Percentiles rank a stretch among this genome's conserved stretches.
These are phyloP conservation scores for Teleogryllus oceanicus DNA, from an alignment of 2,888 invertebrate genomes.

Conservation along the genomic window DNA sequence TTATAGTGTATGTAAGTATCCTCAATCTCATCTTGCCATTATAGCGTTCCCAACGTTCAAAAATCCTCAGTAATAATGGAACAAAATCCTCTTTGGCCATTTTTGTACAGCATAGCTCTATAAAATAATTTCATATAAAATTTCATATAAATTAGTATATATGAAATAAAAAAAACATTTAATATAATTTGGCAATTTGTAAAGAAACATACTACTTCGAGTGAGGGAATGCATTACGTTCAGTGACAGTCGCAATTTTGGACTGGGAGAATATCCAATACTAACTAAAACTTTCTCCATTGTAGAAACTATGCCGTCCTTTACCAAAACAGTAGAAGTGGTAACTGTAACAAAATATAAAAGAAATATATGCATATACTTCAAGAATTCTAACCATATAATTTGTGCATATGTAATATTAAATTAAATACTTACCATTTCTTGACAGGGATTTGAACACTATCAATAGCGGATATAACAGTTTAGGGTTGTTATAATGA, in stretches of 20 bases:
- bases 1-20: conserved; percentile 58
- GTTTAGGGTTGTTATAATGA: conserved; percentile 58
- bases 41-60: conserved; percentile 63
- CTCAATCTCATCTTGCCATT: conserved; percentile 61
- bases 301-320: conserved; percentile 58
- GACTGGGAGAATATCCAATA: conserved; percentile 59
- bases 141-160: not conserved
- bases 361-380: too few species aligned
- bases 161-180: not conserved
- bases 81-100: conserved; percentile 44
- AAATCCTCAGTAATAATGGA: conserved; percentile 56
- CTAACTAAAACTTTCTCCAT: conserved; percentile 59
- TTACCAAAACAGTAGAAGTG: conserved; percentile 52
- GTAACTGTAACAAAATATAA: conserved; percentile 29
- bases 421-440: conserved; percentile 51
- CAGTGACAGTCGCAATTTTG: conserved; percentile 60
- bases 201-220: conserved; percentile 57
- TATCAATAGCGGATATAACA: conserved; percentile 56
- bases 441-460: conserved; percentile 60
- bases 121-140: conserved; percentile 30
- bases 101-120: conserved; percentile 59
- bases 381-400: not conserved
- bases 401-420: not conserved
- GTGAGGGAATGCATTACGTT: conserved; percentile 66
- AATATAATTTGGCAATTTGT: not conserved